Conservation (phyloP, 2,797 vertebrate species). For the Alauda arvensis region DNA sequence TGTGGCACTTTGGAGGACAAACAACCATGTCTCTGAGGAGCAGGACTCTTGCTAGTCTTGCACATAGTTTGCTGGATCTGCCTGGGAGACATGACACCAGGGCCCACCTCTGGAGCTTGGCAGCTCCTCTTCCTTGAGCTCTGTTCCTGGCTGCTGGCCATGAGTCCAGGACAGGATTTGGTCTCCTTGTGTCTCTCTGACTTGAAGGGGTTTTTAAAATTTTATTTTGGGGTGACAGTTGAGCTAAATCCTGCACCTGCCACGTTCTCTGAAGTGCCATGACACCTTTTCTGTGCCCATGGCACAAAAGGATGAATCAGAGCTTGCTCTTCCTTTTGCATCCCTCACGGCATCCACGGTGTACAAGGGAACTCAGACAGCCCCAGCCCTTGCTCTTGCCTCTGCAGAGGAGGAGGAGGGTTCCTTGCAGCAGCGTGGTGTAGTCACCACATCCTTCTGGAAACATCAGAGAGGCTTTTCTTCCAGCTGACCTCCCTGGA, state of each 20-base stretch:
- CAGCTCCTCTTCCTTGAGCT: not conserved
- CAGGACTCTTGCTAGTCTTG: not conserved
- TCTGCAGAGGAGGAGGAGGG: not conserved
- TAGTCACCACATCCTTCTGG: not conserved
- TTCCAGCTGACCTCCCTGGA: not conserved
- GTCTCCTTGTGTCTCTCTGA: not conserved
- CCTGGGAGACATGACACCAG: not conserved
- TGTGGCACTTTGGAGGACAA: not conserved
- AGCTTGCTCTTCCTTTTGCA: not conserved
- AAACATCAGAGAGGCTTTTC: not conserved
- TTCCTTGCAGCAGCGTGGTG: not conserved
- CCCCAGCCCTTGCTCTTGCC: not conserved
- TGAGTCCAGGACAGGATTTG: not conserved
- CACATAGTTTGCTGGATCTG: not conserved
- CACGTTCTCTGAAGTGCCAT: not conserved
- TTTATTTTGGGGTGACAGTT: not conserved
- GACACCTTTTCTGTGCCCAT: not conserved
- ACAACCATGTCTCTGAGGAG: not conserved
- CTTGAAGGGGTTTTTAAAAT: not conserved
- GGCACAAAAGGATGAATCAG: not conserved
- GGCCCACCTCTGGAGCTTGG: not conserved
- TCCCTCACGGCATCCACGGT: not conserved
- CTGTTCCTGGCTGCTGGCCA: not conserved
- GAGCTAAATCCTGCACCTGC: not conserved
- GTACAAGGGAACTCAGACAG: fast-evolving